Percentiles rank a stretch among this genome's conserved stretches.
phyloP scores from a whole-genome alignment of 2,888 invertebrate species.

The Muscina levida region DNA sequence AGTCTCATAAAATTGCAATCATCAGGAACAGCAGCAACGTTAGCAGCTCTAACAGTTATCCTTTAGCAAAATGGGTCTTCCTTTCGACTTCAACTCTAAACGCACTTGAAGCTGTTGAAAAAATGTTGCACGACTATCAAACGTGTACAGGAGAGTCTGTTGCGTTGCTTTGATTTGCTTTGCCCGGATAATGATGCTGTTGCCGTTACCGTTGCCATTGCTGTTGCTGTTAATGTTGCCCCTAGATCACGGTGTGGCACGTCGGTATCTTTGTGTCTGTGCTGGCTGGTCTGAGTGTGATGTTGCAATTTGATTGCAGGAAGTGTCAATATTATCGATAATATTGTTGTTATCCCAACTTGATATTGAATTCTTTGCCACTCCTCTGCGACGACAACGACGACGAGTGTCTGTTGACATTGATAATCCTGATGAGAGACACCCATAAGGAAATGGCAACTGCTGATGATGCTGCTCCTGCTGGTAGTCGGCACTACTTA shows the following conservation, averaged over 20 bases:
- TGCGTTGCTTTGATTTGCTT: not conserved
- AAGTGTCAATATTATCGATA: conserved; percentile 70
- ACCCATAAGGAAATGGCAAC: not conserved
- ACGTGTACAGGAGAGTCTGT: no score
- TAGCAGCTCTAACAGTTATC: not conserved
- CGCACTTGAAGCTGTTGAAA: conserved; percentile 16
- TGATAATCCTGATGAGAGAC: conserved; percentile 58
- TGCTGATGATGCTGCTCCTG: conserved; percentile 33
- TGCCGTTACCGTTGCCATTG: conserved; percentile 50
- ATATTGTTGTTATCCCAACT: conserved; percentile 68
- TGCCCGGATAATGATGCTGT: conserved; percentile 52
- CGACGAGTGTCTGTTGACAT: conserved; percentile 52
- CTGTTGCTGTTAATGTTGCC: conserved; percentile 34
- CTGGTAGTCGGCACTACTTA: conserved; percentile 10
- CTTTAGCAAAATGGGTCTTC: not conserved
- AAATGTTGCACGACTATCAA: not conserved
- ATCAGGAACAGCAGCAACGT: conserved; percentile 28
- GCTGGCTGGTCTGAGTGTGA: conserved; percentile 7
- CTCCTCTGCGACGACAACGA: not conserved
- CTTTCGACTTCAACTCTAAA: not conserved
- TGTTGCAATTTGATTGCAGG: conserved; percentile 66
- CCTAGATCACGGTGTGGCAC: conserved; percentile 18
- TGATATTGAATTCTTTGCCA: conserved; percentile 53
- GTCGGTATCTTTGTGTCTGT: conserved; percentile 13
- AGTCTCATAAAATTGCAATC: conserved; percentile 56